Percentiles rank a stretch among this genome's conserved stretches.
phyloP scores from a whole-genome alignment of 2,888 invertebrate species.

The Lordiphosa andalusiaca region DNA sequence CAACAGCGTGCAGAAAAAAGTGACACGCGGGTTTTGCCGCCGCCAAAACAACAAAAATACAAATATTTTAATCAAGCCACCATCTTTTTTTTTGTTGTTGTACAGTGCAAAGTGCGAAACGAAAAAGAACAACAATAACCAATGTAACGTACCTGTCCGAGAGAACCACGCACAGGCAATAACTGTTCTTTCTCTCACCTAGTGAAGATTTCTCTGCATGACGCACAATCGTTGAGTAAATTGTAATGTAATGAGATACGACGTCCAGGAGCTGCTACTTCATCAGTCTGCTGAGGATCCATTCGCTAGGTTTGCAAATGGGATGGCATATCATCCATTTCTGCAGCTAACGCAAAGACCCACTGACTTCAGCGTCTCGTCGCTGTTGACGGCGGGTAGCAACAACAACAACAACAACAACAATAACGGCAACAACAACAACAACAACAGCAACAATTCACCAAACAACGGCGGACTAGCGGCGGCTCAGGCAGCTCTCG shows the following conservation, averaged over 20 bases:
- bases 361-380: constrained; percentile 95
- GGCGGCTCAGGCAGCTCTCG: constrained; percentile 40
- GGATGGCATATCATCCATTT: constrained; percentile 92
- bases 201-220: constrained; percentile 50
- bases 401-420: constrained; percentile 76
- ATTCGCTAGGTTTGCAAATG: constrained; percentile 81
- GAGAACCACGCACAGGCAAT: constrained; percentile 1
- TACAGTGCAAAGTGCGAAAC: no score
- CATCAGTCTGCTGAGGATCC: constrained; percentile 81
- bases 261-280: constrained; percentile 81
- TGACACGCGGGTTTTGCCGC: constrained; percentile 60
- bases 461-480: constrained; percentile 68
- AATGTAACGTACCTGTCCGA: neutral
- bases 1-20: constrained; percentile 1
- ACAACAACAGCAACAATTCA: constrained; percentile 31
- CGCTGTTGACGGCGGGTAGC: constrained; percentile 89
- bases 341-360: constrained; percentile 91
- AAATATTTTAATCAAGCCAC: no score
- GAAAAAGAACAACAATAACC: no score
- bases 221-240: constrained; percentile 67
- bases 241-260: constrained; percentile 81
- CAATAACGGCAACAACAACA: constrained; percentile 47
- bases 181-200: neutral
- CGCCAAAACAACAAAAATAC: constrained; percentile 53
- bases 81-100: no score